Percentiles rank a stretch among this genome's conserved stretches.
Conservation (phyloP, 2,113 vertebrate genomes). For the Sinocyclocheilus maitianheensis region DNA sequence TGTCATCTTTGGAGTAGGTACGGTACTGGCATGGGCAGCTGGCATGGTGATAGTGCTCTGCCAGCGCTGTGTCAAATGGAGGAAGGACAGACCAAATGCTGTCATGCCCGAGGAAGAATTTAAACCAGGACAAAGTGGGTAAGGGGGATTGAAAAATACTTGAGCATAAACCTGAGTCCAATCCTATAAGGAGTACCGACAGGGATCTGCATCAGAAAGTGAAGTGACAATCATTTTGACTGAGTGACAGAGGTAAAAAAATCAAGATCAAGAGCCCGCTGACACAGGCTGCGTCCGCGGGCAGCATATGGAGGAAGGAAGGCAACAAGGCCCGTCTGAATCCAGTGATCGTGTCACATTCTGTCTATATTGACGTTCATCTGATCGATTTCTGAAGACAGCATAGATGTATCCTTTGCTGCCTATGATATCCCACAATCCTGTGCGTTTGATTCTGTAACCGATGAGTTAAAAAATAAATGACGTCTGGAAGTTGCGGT, state of each 20-base stretch:
- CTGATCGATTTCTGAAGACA: too few species aligned
- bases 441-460: too few species aligned
- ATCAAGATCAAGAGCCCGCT: neutral
- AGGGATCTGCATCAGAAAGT: neutral
- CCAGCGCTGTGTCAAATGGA: constrained; percentile 72
- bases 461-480: too few species aligned
- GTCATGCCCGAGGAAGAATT: constrained; percentile 66
- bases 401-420: too few species aligned
- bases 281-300: neutral
- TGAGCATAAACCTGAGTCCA: neutral
- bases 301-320: neutral
- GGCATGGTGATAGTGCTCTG: constrained; percentile 83
- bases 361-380: neutral
- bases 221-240: neutral
- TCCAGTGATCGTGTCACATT: neutral
- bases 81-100: constrained; percentile 66
- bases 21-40: constrained; percentile 81
- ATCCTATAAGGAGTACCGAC: neutral
- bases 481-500: too few species aligned
- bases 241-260: too few species aligned
- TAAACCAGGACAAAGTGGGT: constrained; percentile 1
- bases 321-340: neutral
- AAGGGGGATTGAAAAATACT: neutral
- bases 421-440: too few species aligned
- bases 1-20: constrained; percentile 87